Base-by-base conservation (phyloP, 2,888 invertebrate genomes). In the Drosophila mimica region DNA sequence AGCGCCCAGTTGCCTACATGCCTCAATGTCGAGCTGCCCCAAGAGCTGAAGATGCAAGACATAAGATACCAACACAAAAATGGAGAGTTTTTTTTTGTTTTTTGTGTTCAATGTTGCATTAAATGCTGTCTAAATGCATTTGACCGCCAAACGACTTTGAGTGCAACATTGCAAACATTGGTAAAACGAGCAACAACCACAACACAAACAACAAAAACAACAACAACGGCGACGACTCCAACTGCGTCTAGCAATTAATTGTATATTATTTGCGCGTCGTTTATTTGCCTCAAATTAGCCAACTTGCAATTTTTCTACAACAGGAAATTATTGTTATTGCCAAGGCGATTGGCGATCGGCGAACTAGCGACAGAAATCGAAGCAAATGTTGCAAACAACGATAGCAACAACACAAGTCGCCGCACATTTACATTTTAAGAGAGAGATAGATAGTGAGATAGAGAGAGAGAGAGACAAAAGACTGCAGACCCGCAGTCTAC, bases 211-310 rank as follows among this genome's bases (percentile, higher is more conserved):
- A 20, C 48, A 72, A 36, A 53, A 66, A 65, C 54, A 60, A 52
- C 74, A 56, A 49, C 59, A 11, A 4, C 43, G 48, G 43, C 64
- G 56, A 38, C 66, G 61, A 73, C 60, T 76, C 51, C 79, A 76
- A 79, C 78, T 68, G 79, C 68, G 79, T 82, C 67, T 78, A 71
- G 72, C 83, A 83, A 83, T 88, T 88, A 90, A 88, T 88, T 90
- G 81, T 85, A 88, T 88, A 88, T 89, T 90, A 88, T 86, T 88
- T 88, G 71, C 81, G 72, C 87, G 86, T 86, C 90, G 88, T 79
- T 90, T 90, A 88, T 86, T 83, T 89, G 81, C 79, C 62, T 81
- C 83, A 89, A 89, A 88, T 88, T 90, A 88, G 84, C 82, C 79
- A 81, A 90, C 76, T 81, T 81, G 86, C 86, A 88, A 89, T 88